phyloP scores from a whole-genome alignment of 2,888 invertebrate species.

The Sarcophaga caerulescens region DNA sequence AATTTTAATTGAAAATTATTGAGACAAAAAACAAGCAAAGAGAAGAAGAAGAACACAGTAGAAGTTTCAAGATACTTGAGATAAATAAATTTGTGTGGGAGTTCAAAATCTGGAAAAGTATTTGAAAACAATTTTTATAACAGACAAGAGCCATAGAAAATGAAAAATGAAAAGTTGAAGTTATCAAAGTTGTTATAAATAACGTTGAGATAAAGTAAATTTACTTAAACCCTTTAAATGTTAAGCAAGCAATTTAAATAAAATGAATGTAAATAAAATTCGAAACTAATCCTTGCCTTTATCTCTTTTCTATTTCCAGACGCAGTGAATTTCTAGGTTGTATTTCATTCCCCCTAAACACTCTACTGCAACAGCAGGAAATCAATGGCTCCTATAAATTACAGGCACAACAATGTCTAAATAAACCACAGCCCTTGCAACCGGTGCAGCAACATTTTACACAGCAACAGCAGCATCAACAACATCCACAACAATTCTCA shows the following conservation, averaged over 20 bases:
- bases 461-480: slow-evolving; percentile 45
- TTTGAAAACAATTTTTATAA: neutral
- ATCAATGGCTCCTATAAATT: slow-evolving; percentile 88
- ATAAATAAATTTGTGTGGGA: neutral
- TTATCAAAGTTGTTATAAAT: too few species aligned
- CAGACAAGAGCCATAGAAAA: neutral
- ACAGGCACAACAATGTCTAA: slow-evolving; percentile 85
- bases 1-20: neutral
- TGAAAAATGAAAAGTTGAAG: neutral
- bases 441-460: slow-evolving; percentile 34
- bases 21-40: neutral
- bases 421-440: slow-evolving; percentile 78
- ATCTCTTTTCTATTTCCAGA: slow-evolving; percentile 82
- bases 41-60: neutral
- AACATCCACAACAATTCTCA: slow-evolving; percentile 44
- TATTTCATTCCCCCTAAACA: slow-evolving; percentile 93
- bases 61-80: neutral
- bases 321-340: slow-evolving; percentile 97
- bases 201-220: neutral
- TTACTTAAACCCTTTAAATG: neutral
- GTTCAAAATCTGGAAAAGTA: neutral
- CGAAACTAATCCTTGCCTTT: neutral
- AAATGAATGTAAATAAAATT: neutral
- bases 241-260: neutral
- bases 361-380: slow-evolving; percentile 88